These are phyloP conservation scores for Prosapia bicincta DNA, from an alignment of 2,888 invertebrate genomes.

Conservation along the genomic window DNA sequence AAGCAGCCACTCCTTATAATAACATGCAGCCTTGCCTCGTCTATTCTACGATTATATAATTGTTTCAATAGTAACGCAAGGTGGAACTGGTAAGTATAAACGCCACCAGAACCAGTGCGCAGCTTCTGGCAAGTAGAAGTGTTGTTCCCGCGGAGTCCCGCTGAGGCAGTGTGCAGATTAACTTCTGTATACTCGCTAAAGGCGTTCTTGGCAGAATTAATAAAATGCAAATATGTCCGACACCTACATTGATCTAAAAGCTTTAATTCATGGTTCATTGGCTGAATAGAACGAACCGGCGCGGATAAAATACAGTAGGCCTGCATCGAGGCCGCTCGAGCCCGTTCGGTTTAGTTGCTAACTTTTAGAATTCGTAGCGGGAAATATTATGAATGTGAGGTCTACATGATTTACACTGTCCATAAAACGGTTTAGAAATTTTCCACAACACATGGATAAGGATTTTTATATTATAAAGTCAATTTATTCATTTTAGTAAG, in stretches of 20 bases:
- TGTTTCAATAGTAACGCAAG: not conserved
- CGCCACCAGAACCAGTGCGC: not conserved
- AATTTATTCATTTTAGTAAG: no score
- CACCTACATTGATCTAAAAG: not conserved
- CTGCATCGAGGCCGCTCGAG: no score
- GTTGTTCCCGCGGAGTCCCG: not conserved
- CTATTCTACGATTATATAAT: not conserved
- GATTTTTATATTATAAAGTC: no score
- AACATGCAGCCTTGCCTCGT: no score
- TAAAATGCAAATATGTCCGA: not conserved
- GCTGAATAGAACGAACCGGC: not conserved
- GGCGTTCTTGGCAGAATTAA: not conserved
- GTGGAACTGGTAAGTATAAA: not conserved
- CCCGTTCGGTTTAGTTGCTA: no score
- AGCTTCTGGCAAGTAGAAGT: not conserved
- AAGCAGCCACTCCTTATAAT: not conserved
- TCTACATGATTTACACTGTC: no score
- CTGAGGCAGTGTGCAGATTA: not conserved
- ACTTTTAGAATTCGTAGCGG: no score
- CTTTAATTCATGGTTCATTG: not conserved
- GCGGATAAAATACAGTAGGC: no score
- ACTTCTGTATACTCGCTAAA: not conserved
- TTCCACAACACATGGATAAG: no score
- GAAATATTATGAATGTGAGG: no score
- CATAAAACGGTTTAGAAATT: no score